Evolutionary conservation across 92 coral and sea anemone genomes (phyloP), one percentile per base, ranked within the genome.

Genomic region (Plumapathes pennacea): DNA sequence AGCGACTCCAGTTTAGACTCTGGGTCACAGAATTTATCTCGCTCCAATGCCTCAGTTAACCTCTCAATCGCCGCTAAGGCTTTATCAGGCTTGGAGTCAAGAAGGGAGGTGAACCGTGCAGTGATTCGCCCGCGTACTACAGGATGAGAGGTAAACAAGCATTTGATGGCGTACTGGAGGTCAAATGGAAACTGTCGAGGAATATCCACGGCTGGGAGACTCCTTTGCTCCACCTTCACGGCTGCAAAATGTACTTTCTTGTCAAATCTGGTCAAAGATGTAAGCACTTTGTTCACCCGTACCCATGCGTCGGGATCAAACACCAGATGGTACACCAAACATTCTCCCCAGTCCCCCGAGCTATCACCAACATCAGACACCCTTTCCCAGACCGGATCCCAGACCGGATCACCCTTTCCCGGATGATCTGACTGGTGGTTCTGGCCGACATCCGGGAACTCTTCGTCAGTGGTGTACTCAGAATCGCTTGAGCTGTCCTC

Each of bases 11-110:
- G 72, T 8, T 50, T 69, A 33, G 62, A 47, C 21, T 69, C 87
- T 12, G 99, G 99, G 57, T 94, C 90, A 19, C 87, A 77, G 46
- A 94, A 94, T 14, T 38, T 29, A 52, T 92, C 82, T 25, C 69
- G 51, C 32, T 67, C 69, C 3, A 82, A 65, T 15, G 52, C 27
- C 22, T 71, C 45, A 10, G 72, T 69, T 3, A 92, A 82, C 57
- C 67, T 69, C 20, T 77, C 83, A 48, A 94, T 32, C 22, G 97
- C 85, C 24, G 43, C 67, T 29, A 81, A 24, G 5, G 71, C 64
- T 21, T 72, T 76, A 49, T 80, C 72, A 27, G 78, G 62, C 39
- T 66, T 70, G 36, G 57, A 40, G 20, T 52, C 12, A 12, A 80
- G 77, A 17, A 90, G 69, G 3, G 23, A 14, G 56, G 51, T 22